A percentile compares a stretch with the other conserved stretches of the same genome.
Conservation (phyloP, 1,140 invertebrate species). For the Lepidurus couesii region DNA sequence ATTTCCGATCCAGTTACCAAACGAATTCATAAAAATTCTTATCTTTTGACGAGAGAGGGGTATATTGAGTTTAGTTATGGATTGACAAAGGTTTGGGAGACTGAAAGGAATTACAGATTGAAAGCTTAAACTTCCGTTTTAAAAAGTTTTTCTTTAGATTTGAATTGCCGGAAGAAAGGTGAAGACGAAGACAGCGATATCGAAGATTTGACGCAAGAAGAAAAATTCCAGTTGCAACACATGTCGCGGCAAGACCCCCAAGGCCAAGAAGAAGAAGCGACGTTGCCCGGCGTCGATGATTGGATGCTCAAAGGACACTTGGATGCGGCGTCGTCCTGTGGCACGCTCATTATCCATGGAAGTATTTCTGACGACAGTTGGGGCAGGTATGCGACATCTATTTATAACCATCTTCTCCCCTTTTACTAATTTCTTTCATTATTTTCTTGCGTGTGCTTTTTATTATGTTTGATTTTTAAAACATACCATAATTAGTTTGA, state of each 20-base stretch:
- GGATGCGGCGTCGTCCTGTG: constrained; percentile 68
- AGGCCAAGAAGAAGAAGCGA: constrained; percentile 61
- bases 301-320: constrained; percentile 23
- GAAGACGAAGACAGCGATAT: constrained; percentile 82
- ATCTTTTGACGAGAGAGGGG: not conserved
- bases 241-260: constrained; percentile 83
- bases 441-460: not conserved
- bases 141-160: constrained; percentile 22
- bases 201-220: constrained; percentile 79
- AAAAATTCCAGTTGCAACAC: constrained; percentile 72
- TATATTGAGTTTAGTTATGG: not conserved
- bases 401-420: not conserved
- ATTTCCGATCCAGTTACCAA: not conserved
- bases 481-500: not conserved
- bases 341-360: constrained; percentile 67
- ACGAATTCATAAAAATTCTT: not conserved
- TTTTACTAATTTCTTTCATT: not conserved
- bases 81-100: not conserved
- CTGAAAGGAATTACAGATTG: not conserved
- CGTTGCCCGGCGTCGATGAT: constrained; percentile 16
- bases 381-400: constrained; percentile 26
- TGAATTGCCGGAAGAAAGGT: constrained; percentile 65
- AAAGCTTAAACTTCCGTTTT: not conserved
- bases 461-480: not conserved
- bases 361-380: constrained; percentile 31